phyloP scores from a whole-genome alignment of 2,888 invertebrate species.

The Meteorus cinctellus region DNA sequence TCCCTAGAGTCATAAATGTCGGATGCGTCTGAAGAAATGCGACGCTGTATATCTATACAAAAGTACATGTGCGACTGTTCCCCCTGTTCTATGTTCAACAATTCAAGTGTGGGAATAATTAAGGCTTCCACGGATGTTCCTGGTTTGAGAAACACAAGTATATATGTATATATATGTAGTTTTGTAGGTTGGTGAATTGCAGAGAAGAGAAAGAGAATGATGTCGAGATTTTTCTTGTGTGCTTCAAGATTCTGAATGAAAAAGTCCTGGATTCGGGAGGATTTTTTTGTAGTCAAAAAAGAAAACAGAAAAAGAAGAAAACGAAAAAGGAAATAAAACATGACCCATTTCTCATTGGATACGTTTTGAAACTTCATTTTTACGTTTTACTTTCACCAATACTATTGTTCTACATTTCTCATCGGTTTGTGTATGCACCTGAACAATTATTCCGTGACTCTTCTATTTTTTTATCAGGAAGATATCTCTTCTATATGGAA shows the following conservation, averaged over 20 bases:
- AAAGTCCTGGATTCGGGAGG: conserved; percentile 2
- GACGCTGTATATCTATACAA: background rate
- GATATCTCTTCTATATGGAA: background rate
- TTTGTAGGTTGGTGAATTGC: background rate
- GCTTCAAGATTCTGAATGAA: conserved; percentile 19
- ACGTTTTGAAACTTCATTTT: background rate
- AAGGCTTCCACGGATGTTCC: conserved; percentile 17
- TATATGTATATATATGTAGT: background rate
- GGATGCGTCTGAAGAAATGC: conserved; percentile 3
- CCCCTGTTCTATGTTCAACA: conserved; percentile 9
- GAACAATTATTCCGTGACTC: background rate
- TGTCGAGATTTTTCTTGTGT: background rate
- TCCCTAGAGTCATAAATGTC: conserved; percentile 15
- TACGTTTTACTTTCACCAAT: background rate
- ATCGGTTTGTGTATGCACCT: background rate
- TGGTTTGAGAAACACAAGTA: conserved; percentile 16
- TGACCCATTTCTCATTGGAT: background rate
- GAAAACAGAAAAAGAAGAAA: background rate
- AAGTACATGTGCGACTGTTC: background rate
- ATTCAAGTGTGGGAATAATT: conserved; percentile 29
- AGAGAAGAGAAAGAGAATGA: background rate
- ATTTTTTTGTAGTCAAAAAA: background rate
- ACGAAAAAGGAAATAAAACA: background rate
- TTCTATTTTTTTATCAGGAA: background rate
- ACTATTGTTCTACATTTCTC: background rate